Percentiles rank a stretch among this genome's conserved stretches.
Conservation (phyloP, 2,797 vertebrate species). For the Neoniphon sammara region DNA sequence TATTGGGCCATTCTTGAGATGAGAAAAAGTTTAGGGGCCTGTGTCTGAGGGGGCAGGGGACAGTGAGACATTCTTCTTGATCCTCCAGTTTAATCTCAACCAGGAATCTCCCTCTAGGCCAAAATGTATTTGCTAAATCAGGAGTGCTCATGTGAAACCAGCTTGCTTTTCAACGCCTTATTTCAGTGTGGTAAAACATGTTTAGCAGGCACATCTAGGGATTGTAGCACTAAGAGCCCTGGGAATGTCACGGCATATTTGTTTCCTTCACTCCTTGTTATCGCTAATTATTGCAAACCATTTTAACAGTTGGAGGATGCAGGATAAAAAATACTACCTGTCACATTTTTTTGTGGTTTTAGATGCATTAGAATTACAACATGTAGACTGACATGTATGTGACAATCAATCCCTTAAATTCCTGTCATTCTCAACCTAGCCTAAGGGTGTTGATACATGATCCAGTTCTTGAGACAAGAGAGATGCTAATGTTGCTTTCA, state of each 20-base stretch:
- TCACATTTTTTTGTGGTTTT: background rate
- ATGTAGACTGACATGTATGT: no score
- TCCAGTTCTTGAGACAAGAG: background rate
- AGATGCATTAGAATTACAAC: background rate
- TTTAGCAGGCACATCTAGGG: background rate
- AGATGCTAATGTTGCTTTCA: no score
- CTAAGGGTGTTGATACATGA: no score
- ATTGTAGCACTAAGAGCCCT: background rate
- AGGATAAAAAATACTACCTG: no score
- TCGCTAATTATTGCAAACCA: no score
- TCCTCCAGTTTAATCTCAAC: background rate
- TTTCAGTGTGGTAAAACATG: background rate
- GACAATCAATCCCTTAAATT: no score
- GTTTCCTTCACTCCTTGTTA: no score
- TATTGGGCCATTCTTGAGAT: no score
- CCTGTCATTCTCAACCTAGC: background rate
- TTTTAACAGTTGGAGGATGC: no score
- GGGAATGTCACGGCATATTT: background rate
- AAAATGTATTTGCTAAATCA: background rate
- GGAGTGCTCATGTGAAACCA: slow-evolving; percentile 12
- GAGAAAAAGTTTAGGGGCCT: no score
- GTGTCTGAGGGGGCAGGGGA: no score
- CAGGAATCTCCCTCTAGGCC: no score
- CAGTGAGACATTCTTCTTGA: background rate
- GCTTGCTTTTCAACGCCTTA: background rate